Evolutionary conservation across 1,140 invertebrate genomes (phyloP).

Genomic region (Platorchestia sp.): DNA sequence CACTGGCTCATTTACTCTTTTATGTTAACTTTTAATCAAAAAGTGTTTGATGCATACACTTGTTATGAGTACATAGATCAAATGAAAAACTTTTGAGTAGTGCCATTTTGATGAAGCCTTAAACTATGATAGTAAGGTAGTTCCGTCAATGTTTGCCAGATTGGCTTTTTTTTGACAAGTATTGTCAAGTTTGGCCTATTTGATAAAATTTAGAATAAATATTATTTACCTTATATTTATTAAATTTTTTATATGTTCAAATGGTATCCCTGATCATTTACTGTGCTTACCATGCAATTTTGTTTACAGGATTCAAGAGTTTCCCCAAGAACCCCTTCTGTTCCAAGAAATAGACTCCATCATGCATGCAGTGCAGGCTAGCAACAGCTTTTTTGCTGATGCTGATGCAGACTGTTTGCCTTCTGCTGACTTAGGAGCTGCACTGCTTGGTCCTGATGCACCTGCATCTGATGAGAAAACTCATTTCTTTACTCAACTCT

Average conservation of each 20-base stretch:
- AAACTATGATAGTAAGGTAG: too few species aligned
- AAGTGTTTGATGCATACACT: too few species aligned
- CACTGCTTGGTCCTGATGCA: background rate
- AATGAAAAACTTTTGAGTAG: too few species aligned
- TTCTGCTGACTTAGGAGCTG: background rate
- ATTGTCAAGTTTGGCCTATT: too few species aligned
- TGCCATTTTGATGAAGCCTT: too few species aligned
- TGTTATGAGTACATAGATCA: too few species aligned
- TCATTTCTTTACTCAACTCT: slow-evolving; percentile 68
- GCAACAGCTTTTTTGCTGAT: slow-evolving; percentile 73
- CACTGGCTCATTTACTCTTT: background rate
- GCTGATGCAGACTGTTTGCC: background rate
- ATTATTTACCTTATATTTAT: too few species aligned
- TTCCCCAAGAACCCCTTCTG: slow-evolving; percentile 77
- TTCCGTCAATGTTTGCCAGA: too few species aligned
- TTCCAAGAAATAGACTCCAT: slow-evolving; percentile 86
- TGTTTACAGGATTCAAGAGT: slow-evolving; percentile 75
- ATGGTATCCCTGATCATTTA: background rate
- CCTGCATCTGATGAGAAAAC: slow-evolving; percentile 50
- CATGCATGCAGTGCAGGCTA: slow-evolving; percentile 79
- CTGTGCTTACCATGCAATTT: background rate
- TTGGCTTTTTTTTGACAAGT: too few species aligned
- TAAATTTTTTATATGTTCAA: too few species aligned
- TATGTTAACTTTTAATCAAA: background rate
- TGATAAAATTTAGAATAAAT: too few species aligned